Base-by-base conservation (phyloP, 2,113 vertebrate genomes). In the Embiotoca jacksoni region DNA sequence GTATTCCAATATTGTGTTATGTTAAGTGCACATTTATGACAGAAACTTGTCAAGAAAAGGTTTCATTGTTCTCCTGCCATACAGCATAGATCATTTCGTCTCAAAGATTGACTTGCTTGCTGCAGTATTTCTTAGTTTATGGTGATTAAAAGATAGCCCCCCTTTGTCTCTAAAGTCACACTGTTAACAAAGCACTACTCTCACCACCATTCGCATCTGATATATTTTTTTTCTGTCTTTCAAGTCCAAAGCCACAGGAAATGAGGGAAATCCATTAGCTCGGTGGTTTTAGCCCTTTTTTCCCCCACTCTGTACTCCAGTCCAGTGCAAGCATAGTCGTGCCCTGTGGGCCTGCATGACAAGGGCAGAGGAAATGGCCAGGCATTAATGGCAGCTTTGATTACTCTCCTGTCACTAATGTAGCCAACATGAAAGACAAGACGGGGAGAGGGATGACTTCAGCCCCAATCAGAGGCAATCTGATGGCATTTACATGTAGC, bases 321-420 rank as follows among this genome's bases (percentile, higher is more conserved):
- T 79, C 55, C 63, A 57, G 47, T 84, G 82, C 64, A 75, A 83
- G 79, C 41, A 23, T 31, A 74, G 53, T 59, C 39, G 36, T 89
- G 78, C 89, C 90, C 86, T 7, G 39, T 78, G 89, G 89, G 90
- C 75, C 82, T 65, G 52, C 64, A 84, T 79, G 84, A 86, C 89
- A 80, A 89, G 84, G 82, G 78, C 81, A 84, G 86, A 86, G 91
- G 88, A 92, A 91, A 92, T 91, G 88, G 82, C 76, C 57, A 16
- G 61, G 77, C 79, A 83, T 90, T 92, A 93, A 92, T 87, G 86
- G 89, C 78, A 50, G 89, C 90, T 92, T 91, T 93, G 91, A 94
- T 91, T 91, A 91, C 90, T 83, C 83, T 93, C 82, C 87, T 90
- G 89, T 92, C 88, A 88, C 89, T 91, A 92, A 92, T 94, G 91